These are phyloP conservation scores for Octonoba sinensis DNA, from an alignment of 2,888 invertebrate species.

Conservation along the genomic window DNA sequence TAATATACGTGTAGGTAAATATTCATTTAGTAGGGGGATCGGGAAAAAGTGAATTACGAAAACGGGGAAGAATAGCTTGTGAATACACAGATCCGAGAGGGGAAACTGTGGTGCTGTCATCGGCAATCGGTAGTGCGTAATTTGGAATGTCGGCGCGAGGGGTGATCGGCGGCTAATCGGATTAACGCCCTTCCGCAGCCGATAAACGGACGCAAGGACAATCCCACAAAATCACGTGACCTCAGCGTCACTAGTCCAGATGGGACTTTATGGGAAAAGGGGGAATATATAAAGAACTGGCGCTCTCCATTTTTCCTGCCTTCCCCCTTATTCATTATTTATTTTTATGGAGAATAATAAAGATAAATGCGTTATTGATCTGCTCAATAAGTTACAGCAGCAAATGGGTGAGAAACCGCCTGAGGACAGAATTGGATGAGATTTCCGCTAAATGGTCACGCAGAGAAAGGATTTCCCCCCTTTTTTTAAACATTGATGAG, in stretches of 20 bases:
- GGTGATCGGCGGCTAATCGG: constrained; percentile 57
- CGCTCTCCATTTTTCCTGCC: not conserved
- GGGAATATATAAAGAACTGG: not conserved
- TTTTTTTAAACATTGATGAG: too few relatives aligned
- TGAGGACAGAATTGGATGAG: too few relatives aligned
- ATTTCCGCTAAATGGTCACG: too few relatives aligned
- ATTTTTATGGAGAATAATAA: constrained; percentile 5
- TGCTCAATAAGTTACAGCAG: too few relatives aligned
- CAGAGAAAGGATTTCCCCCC: too few relatives aligned
- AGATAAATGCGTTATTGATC: too few relatives aligned
- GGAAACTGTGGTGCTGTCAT: constrained; percentile 23
- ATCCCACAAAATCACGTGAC: constrained; percentile 49
- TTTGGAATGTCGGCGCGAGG: constrained; percentile 52
- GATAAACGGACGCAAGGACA: constrained; percentile 41
- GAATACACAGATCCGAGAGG: not conserved
- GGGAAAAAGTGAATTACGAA: not conserved
- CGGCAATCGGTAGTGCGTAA: constrained; percentile 55
- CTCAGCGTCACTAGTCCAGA: constrained; percentile 44
- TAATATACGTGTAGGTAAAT: constrained; percentile 25
- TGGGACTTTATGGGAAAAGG: constrained; percentile 43
- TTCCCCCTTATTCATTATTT: constrained; percentile 12
- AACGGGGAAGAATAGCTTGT: not conserved
- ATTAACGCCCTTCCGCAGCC: constrained; percentile 37
- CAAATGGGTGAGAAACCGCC: too few relatives aligned
- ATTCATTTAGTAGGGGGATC: constrained; percentile 35